A percentile compares a stretch with the other conserved stretches of the same genome.
These are phyloP conservation scores for Zapornia atra DNA, from an alignment of 2,113 vertebrate species.

Conservation along the genomic window DNA sequence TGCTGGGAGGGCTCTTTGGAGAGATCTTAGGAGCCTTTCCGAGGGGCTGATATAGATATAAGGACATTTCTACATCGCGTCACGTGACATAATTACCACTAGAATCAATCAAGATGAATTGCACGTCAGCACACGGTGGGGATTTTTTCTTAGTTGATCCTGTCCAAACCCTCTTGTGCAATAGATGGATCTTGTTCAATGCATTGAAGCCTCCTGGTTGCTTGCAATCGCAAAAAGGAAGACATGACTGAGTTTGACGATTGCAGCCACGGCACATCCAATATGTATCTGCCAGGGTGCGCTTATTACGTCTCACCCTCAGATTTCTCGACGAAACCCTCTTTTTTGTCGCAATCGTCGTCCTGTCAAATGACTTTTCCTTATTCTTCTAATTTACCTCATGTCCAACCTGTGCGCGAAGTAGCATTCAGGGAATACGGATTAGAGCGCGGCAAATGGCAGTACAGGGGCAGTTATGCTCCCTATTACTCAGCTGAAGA, in stretches of 20 bases:
- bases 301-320: slow-evolving; percentile 96
- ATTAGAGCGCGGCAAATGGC: slow-evolving; percentile 95
- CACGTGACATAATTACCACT: slow-evolving; percentile 99
- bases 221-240: slow-evolving; percentile 83
- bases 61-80: slow-evolving; percentile 98
- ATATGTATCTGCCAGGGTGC: slow-evolving; percentile 97
- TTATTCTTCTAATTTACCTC: slow-evolving; percentile 93
- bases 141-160: slow-evolving; percentile 93
- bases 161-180: slow-evolving; percentile 91
- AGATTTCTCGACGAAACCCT: slow-evolving; percentile 94
- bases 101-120: slow-evolving; percentile 99
- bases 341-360: slow-evolving; percentile 93
- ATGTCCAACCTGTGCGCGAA: slow-evolving; percentile 96
- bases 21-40: slow-evolving; percentile 81
- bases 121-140: slow-evolving; percentile 98
- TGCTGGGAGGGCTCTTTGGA: slow-evolving; percentile 85
- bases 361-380: slow-evolving; percentile 98
- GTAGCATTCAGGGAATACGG: slow-evolving; percentile 97
- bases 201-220: slow-evolving; percentile 85
- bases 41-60: slow-evolving; percentile 98
- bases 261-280: slow-evolving; percentile 90
- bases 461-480: slow-evolving; percentile 91
- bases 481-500: slow-evolving; percentile 93
- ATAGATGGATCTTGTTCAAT: slow-evolving; percentile 98
- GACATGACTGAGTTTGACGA: slow-evolving; percentile 99